A percentile compares a stretch with the other conserved stretches of the same genome.
phyloP scores from a whole-genome alignment of 1,140 invertebrate genomes.

The Euura lappo region DNA sequence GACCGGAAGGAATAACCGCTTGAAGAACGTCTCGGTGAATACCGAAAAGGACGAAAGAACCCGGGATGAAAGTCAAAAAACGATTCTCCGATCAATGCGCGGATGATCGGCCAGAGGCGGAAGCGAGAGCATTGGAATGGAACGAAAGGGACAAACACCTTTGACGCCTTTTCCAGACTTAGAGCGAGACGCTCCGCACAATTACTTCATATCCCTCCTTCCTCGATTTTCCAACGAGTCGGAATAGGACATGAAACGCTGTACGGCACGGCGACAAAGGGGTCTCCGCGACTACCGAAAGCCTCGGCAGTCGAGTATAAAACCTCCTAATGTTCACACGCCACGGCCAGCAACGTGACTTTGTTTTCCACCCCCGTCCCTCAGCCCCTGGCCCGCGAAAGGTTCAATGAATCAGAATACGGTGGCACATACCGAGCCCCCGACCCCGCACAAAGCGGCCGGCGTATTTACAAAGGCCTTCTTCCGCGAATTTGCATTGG shows the following conservation, averaged over 20 bases:
- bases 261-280: constrained; percentile 56
- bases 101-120: too few species aligned
- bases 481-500: constrained; percentile 6
- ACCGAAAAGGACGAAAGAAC: too few species aligned
- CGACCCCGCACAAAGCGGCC: not conserved
- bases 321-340: constrained; percentile 34
- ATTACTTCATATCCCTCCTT: constrained; percentile 46
- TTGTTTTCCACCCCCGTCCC: constrained; percentile 13
- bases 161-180: too few species aligned
- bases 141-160: too few species aligned
- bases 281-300: constrained; percentile 36
- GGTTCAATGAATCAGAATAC: constrained; percentile 52
- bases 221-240: constrained; percentile 59
- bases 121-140: too few species aligned
- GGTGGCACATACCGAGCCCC: constrained; percentile 20
- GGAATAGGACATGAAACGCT: constrained; percentile 61
- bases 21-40: too few species aligned
- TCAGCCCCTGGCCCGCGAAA: constrained; percentile 26
- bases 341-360: constrained; percentile 24
- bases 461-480: constrained; percentile 5
- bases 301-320: constrained; percentile 10
- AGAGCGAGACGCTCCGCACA: constrained; percentile 27
- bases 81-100: too few species aligned
- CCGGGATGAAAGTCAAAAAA: too few species aligned
- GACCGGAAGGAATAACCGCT: too few species aligned